Percentiles rank a stretch among this genome's conserved stretches.
Conservation (phyloP, 2,888 invertebrate genomes). For the Phortica magna region DNA sequence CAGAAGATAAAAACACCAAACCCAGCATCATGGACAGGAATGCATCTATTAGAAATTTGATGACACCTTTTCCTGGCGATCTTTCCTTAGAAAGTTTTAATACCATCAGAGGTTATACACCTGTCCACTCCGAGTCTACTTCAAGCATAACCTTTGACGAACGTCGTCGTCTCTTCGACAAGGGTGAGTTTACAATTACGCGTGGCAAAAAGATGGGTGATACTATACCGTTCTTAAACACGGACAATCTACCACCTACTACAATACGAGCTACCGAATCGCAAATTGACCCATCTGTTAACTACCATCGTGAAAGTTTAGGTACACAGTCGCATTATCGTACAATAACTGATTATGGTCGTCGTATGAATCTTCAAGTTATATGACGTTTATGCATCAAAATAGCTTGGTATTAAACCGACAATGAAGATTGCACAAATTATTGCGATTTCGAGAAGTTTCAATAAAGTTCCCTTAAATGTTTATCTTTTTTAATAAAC, state of each 20-base stretch:
- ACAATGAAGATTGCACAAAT: too few species aligned
- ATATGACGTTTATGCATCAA: not conserved
- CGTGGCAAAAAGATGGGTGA: constrained; percentile 43
- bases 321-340: not conserved
- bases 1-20: not conserved
- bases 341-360: not conserved
- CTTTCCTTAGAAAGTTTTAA: not conserved
- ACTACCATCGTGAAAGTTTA: not conserved
- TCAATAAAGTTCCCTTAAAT: too few species aligned
- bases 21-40: not conserved
- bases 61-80: not conserved
- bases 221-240: not conserved
- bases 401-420: too few species aligned
- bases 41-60: not conserved
- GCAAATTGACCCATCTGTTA: not conserved
- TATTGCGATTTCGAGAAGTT: too few species aligned
- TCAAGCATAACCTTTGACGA: constrained; percentile 22
- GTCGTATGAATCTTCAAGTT: not conserved
- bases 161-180: constrained; percentile 36
- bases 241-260: not conserved
- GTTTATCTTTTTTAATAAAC: too few species aligned
- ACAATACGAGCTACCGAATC: not conserved
- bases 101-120: not conserved
- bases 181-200: constrained; percentile 42
- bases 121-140: not conserved